phyloP scores from a whole-genome alignment of 2,888 invertebrate genomes.

The Liposcelis brunnea region DNA sequence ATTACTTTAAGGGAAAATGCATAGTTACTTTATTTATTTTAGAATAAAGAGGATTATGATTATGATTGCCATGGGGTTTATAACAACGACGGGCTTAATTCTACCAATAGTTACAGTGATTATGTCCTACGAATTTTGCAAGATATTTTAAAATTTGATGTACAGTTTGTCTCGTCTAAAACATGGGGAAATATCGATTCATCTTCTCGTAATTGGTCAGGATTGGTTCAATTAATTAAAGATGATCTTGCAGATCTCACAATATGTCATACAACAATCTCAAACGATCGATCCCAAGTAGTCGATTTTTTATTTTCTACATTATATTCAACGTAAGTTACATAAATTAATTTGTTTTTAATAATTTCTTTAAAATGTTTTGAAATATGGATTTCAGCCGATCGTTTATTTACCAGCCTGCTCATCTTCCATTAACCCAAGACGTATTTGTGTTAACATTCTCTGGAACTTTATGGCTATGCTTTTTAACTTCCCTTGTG shows the following conservation, averaged over 20 bases:
- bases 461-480: slow-evolving; percentile 22
- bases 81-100: slow-evolving; percentile 6
- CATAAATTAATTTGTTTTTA: too few relatives aligned
- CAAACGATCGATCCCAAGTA: slow-evolving; percentile 7
- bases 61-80: slow-evolving; percentile 12
- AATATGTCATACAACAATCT: slow-evolving; percentile 15
- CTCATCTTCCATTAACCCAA: slow-evolving; percentile 19
- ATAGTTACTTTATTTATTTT: slow-evolving; percentile 1
- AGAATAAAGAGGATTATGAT: slow-evolving; percentile 13
- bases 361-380: slow-evolving; percentile 5
- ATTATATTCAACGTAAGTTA: slow-evolving; percentile 11
- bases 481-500: slow-evolving; percentile 20
- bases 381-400: slow-evolving; percentile 18
- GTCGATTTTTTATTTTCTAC: slow-evolving; percentile 14
- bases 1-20: too few relatives aligned
- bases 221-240: slow-evolving; percentile 12
- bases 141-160: slow-evolving; percentile 12
- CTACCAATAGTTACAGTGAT: slow-evolving; percentile 11
- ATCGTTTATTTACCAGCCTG: slow-evolving; percentile 20
- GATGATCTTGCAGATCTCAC: slow-evolving; percentile 12
- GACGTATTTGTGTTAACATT: slow-evolving; percentile 25
- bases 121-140: slow-evolving; percentile 10
- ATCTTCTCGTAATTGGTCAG: slow-evolving; percentile 12
- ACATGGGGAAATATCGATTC: slow-evolving; percentile 12
- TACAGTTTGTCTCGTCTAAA: slow-evolving; percentile 10